Percentiles rank a stretch among this genome's conserved stretches.
These are phyloP conservation scores for Ascidia mentula DNA, from an alignment of 23 tunicate genomes.

Conservation along the genomic window DNA sequence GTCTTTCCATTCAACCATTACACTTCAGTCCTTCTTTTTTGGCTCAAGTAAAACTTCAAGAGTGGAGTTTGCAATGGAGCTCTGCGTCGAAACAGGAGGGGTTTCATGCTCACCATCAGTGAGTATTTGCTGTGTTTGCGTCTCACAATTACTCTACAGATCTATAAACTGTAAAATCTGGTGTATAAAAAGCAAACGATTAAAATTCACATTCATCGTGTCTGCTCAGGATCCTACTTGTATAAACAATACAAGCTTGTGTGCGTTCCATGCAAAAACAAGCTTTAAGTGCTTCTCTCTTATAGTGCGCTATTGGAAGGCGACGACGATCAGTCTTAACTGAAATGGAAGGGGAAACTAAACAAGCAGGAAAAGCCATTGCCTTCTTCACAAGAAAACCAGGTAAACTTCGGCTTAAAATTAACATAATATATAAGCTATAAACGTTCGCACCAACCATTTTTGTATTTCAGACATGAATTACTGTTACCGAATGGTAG, in stretches of 20 bases:
- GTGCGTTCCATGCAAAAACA: no score
- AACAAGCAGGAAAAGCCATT: not conserved
- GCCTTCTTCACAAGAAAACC: not conserved
- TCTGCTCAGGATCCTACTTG: no score
- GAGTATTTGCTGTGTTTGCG: no score
- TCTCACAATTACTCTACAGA: not conserved
- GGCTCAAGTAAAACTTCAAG: not conserved
- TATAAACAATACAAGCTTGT: no score
- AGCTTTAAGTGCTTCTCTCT: not conserved
- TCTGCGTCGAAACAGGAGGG: not conserved
- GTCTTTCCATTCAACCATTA: not conserved
- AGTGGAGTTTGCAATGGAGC: not conserved
- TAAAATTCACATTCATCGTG: no score
- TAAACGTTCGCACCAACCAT: no score
- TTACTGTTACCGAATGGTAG: not conserved
- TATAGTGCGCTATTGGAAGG: not conserved
- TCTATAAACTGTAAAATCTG: not conserved
- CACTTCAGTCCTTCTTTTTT: not conserved
- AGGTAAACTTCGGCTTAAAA: no score
- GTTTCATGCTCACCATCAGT: not conserved
- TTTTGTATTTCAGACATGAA: no score
- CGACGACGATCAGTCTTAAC: not conserved
- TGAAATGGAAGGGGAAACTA: not conserved
- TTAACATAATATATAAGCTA: no score
- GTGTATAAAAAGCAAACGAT: no score